Evolutionary conservation across 2,113 vertebrate species (phyloP).

Genomic region (Lethenteron camtschaticum): DNA sequence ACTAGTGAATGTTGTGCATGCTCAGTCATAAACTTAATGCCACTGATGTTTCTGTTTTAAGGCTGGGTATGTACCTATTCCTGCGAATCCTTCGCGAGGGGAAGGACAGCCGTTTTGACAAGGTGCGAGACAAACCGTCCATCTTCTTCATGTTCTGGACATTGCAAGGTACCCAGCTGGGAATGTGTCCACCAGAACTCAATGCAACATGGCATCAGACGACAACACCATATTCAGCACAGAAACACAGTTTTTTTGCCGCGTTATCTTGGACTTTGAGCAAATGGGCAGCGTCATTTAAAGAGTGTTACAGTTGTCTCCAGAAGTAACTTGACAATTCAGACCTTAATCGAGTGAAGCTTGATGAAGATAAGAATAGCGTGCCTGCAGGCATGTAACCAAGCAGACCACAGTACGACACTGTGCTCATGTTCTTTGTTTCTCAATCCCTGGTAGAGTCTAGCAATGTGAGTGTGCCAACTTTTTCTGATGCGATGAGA

Average conservation of each 20-base stretch:
- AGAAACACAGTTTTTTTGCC: neutral
- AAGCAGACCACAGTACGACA: too few species aligned
- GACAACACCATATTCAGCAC: neutral
- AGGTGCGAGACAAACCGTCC: slow-evolving; percentile 29
- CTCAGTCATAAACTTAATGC: slow-evolving; percentile 21
- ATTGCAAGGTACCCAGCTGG: slow-evolving; percentile 30
- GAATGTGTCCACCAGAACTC: neutral
- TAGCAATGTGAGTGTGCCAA: neutral
- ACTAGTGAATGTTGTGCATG: slow-evolving; percentile 10
- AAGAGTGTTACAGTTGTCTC: too few species aligned
- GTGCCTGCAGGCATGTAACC: too few species aligned
- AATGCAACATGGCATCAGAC: neutral
- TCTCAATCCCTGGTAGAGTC: too few species aligned
- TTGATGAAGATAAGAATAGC: too few species aligned
- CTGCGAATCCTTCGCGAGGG: slow-evolving; percentile 36
- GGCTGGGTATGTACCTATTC: slow-evolving; percentile 36
- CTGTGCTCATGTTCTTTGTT: too few species aligned
- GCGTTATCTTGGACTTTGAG: neutral
- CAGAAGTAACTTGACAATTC: too few species aligned
- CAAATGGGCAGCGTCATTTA: too few species aligned
- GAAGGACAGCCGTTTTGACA: slow-evolving; percentile 31
- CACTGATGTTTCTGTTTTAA: slow-evolving; percentile 14
- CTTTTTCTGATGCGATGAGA: neutral
- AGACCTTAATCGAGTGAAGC: too few species aligned
- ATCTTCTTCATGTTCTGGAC: slow-evolving; percentile 40